Conservation (phyloP, 2,797 vertebrate species). For the Pagetopsis macropterus region DNA sequence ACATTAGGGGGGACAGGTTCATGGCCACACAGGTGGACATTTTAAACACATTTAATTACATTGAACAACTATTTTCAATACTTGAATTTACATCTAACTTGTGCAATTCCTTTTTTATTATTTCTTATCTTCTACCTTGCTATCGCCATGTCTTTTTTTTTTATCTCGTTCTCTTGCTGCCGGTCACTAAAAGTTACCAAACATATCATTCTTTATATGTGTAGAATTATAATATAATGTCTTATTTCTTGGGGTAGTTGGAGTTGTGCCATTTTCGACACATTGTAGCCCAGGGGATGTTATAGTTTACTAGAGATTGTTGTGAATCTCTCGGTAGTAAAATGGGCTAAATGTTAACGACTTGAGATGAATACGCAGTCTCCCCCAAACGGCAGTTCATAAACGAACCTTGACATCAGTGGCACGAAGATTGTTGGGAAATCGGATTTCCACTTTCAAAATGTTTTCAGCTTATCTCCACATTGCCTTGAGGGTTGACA, state of each 20-base stretch:
- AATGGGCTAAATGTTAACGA: constrained; percentile 13
- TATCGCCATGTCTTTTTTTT: too few species aligned
- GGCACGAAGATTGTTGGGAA: not conserved
- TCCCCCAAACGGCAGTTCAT: not conserved
- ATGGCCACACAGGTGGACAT: too few species aligned
- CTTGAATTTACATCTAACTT: too few species aligned
- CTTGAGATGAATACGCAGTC: not conserved
- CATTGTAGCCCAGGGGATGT: not conserved
- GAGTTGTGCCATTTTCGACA: not conserved
- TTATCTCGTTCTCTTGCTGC: too few species aligned
- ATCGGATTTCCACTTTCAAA: not conserved
- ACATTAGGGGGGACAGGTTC: too few species aligned
- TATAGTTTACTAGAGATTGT: not conserved
- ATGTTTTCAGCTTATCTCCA: constrained; percentile 5
- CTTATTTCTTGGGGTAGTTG: not conserved
- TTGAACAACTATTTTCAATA: too few species aligned
- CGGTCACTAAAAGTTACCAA: too few species aligned
- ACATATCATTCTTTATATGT: too few species aligned
- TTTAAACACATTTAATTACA: too few species aligned
- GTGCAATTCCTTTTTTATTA: too few species aligned
- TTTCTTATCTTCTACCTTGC: too few species aligned
- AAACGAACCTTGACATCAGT: not conserved
- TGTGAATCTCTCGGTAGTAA: not conserved
- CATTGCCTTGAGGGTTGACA: not conserved
- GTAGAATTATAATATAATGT: too few species aligned